These are phyloP conservation scores for Tympanoctomys barrerae DNA, from an alignment of 2,797 vertebrate species.

Conservation along the genomic window DNA sequence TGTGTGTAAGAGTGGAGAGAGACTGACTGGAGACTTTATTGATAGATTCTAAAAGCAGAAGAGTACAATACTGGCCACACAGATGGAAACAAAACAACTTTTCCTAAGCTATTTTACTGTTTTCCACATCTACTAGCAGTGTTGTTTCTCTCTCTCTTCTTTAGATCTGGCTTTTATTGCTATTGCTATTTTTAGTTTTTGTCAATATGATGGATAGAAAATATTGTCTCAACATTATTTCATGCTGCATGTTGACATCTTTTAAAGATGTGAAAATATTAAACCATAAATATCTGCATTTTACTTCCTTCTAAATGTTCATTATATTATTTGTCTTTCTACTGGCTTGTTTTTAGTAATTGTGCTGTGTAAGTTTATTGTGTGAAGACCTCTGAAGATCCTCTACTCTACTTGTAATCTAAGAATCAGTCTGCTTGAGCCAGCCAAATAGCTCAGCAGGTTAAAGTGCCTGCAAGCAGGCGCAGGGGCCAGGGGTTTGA, in stretches of 20 bases:
- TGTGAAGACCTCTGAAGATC: background rate
- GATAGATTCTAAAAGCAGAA: slow-evolving; percentile 19
- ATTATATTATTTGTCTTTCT: background rate
- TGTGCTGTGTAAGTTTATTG: background rate
- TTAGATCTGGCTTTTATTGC: background rate
- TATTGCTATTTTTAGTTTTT: slow-evolving; percentile 30
- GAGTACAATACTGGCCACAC: background rate
- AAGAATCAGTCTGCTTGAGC: too few species aligned
- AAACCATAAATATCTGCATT: background rate
- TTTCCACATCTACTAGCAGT: background rate
- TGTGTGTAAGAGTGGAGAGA: background rate
- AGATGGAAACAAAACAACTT: background rate
- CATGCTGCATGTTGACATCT: slow-evolving; percentile 31
- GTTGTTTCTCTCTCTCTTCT: background rate
- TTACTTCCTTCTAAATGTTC: background rate
- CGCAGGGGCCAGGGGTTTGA: too few species aligned
- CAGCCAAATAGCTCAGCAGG: too few species aligned
- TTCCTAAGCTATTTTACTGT: slow-evolving; percentile 14
- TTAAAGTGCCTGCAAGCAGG: too few species aligned
- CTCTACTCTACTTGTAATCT: too few species aligned
- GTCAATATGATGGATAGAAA: background rate
- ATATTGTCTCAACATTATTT: background rate
- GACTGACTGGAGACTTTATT: background rate
- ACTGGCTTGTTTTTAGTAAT: background rate
- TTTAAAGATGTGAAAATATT: background rate